Base-by-base conservation (phyloP, 2,113 vertebrate species). In the Paralichthys olivaceus region DNA sequence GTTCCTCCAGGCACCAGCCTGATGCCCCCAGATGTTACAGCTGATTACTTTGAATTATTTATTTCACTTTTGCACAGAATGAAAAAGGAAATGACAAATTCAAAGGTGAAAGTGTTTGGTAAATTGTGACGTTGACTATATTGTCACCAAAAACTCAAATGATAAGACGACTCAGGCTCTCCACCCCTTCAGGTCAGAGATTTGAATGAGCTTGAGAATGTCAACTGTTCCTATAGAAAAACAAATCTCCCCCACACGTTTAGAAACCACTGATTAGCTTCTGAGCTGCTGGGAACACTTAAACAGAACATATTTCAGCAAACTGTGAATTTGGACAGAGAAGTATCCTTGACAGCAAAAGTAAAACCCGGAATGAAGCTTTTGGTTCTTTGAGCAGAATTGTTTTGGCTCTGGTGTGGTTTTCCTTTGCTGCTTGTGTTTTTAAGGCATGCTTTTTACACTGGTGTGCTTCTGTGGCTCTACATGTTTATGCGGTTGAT, bases 281-380 rank as follows among this genome's bases (percentile, higher is more conserved):
- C 7, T 55, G 22, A 2, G 19, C 67, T 3, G 32, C 34, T 8
- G 53, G 40, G 53, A 14, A 7, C 14, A 14, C 14, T 19, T 19
- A 2, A 12, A 7, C 8, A 70, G 23, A 15, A 45, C 40, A 29
- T 14, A 23, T 7, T 7, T 55, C n/a, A 26, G 19, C 34, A 43
- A 59, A 34, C 1, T 37, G 0, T 49, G 17, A 43, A 26, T 15
- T 61, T 61, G 19, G 15, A 13, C 51, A 66, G 86, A 88, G 91
- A 91, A 90, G 89, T 86, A 82, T 77, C 85, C 87, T 90, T 79
- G 90, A 80, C 45, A 7, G 43, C 7, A 62, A 49, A 69, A 43
- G 2, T 25, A 59, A 28, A 66, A 53, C 20, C 20, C 22, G 80
- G 73, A 87, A 82, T 81, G 77, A 71, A 72, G 75, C 72, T 80